Base-by-base conservation (phyloP, 1,140 invertebrate species). In the Trachymyrmex cornetzi region DNA sequence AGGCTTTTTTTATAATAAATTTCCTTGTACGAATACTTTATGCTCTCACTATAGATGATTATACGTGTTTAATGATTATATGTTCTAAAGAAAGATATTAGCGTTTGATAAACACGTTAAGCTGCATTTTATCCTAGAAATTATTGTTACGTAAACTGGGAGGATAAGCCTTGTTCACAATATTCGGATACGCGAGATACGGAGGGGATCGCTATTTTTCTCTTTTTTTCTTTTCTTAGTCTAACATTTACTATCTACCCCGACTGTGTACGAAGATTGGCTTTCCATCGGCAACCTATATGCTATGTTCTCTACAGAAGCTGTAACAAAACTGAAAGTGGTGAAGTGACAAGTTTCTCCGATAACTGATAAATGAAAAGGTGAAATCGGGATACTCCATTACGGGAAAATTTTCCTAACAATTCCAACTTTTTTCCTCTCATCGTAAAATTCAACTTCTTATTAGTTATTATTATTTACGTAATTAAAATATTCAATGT, bases 121-220 rank as follows among this genome's bases (percentile, higher is more conserved):
- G 53, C 34, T 12, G 34, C 53, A 55, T 50, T 82, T 82, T 82
- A 82, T 82, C 67, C 67, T 1, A 34, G 34, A 72, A 82, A 72
- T 82, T 74, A 82, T 82, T 82, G 80, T 74, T 82, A 74, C 53
- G 24, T 72, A 82, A 74, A 44, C 67, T n/a, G 55, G 59, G 55
- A 44, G 34, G 34, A 82, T 82, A 82, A 82, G 67, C 53, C 66
- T 82, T 82, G 80, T 82, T 82, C 80, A 59, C 80, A 61, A n/a
- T n/a, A n/a, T 74, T 74, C 67, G 24, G 38, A 5, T n/a, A 50
- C 34, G 24, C 50, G 22, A 74, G 11, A 57, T 59, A 48, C 12
- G 48, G 22, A 55, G 24, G 27, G 24, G 44, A 55, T 38, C n/a
- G 63, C 5, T 34, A 44, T 72, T 57, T 71, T 55, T 14, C 4